Conservation (phyloP, 2,797 vertebrate species). For the Tangara arthus region DNA sequence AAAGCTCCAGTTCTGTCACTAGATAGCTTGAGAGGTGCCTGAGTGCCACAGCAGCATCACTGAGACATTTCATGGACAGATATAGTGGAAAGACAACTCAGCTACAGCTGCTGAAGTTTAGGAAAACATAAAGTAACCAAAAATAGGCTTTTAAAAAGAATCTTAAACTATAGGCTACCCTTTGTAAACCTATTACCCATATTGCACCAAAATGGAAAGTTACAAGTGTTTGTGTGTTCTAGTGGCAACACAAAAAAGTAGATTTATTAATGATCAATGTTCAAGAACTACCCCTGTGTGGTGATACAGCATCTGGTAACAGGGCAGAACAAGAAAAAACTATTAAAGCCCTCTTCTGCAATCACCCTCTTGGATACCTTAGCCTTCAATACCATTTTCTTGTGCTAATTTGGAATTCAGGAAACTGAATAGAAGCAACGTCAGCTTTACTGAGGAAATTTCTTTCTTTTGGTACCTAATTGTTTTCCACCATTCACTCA, state of each 20-base stretch:
- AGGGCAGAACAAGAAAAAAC: background rate
- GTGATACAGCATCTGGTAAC: background rate
- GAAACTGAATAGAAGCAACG: background rate
- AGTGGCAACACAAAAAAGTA: background rate
- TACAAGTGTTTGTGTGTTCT: background rate
- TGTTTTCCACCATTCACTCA: background rate
- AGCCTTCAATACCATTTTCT: background rate
- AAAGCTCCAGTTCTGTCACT: background rate
- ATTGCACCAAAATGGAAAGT: background rate
- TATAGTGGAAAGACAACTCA: background rate
- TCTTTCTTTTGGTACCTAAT: background rate
- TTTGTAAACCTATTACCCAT: background rate
- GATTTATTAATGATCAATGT: background rate
- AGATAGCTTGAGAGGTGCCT: background rate
- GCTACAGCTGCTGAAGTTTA: background rate
- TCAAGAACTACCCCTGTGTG: background rate
- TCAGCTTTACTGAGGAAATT: background rate
- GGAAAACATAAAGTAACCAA: background rate
- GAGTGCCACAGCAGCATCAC: background rate
- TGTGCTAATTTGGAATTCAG: background rate
- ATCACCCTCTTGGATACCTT: background rate
- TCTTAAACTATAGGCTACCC: background rate
- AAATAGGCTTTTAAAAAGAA: background rate
- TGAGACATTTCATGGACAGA: rapidly evolving
- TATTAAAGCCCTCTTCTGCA: background rate